Evolutionary conservation across 2,797 vertebrate genomes (phyloP), one percentile per base, ranked within the genome.

Genomic region (Gallinago stenura): DNA sequence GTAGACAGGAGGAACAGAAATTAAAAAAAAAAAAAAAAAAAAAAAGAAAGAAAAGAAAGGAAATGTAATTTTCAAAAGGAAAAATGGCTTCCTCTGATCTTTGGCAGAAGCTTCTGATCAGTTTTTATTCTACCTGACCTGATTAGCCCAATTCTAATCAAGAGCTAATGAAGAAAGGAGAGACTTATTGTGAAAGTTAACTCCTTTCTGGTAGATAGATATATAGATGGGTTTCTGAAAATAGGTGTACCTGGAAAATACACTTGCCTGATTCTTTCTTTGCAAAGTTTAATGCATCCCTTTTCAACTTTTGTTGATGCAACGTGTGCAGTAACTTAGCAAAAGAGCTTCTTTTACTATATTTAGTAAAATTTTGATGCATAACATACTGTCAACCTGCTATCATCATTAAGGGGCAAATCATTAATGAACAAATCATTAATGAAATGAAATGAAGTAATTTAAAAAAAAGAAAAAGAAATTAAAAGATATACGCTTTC

Each of bases 41-140:
- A 30, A 9, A 35, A 16, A 10, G 6, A 19, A 21, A 48, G 12
- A 56, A 90, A 54, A 76, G 15, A 73, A 71, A 65, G n/a, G 24
- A 89, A 89, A 89, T 12, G 21, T 33, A 51, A 57, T 77, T 89
- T 95, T 77, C 68, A 60, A 80, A 85, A 77, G 51, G 60, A 87
- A 87, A 92, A 92, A 83, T 62, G 26, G 5, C 20, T 96, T 46
- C 21, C 39, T 79, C 81, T 85, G 66, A 66, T 84, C 60, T 91
- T 87, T 65, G 77, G n/a, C n/a, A 82, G 51, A 39, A 84, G 46
- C 17, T 56, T 95, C 39, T 77, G 66, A 46, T 37, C 82, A 70
- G n/a, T 37, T 91, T 83, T 83, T 56, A 53, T 85, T 83, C 68
- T 80, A 51, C 62, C 66, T 89, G 84, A 80, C 51, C 94, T 39